Evolutionary conservation across 1,140 invertebrate genomes (phyloP).

Genomic region (Thereuonema tuberculata): DNA sequence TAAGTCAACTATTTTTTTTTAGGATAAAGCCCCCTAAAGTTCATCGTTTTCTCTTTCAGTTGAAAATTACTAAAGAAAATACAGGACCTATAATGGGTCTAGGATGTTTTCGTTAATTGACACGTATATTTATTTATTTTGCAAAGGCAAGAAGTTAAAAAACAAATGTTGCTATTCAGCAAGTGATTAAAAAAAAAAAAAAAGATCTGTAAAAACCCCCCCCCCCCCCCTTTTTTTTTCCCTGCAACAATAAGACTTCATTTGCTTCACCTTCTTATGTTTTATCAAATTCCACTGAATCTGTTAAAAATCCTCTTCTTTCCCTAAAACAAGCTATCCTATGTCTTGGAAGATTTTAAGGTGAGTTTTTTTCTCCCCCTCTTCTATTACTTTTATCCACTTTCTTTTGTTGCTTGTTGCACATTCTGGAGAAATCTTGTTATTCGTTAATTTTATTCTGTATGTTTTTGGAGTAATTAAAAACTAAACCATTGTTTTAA

Average conservation of each 20-base stretch:
- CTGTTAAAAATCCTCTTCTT: not conserved
- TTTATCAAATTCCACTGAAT: not conserved
- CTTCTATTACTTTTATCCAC: not conserved
- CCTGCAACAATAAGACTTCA: not conserved
- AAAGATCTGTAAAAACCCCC: too few relatives aligned
- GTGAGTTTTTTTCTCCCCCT: not conserved
- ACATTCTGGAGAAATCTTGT: too few relatives aligned
- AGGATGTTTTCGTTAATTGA: too few relatives aligned
- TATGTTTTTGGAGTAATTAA: not conserved
- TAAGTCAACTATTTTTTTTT: too few relatives aligned
- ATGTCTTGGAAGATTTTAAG: slow-evolving; percentile 6
- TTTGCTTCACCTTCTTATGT: not conserved
- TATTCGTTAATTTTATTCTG: not conserved
- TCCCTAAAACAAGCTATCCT: slow-evolving; percentile 3
- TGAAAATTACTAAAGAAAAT: too few relatives aligned
- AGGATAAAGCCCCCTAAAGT: too few relatives aligned
- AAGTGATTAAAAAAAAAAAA: not conserved
- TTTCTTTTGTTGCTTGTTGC: not conserved
- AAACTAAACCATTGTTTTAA: not conserved
- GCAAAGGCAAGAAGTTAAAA: not conserved
- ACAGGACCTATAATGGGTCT: too few relatives aligned
- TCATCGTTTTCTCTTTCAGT: too few relatives aligned
- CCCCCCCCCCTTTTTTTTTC: not conserved
- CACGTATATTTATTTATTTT: too few relatives aligned
- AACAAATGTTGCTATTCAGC: not conserved